A percentile compares a stretch with the other conserved stretches of the same genome.
These are phyloP conservation scores for Colostygia pectinataria DNA, from an alignment of 2,888 invertebrate genomes.

Conservation along the genomic window DNA sequence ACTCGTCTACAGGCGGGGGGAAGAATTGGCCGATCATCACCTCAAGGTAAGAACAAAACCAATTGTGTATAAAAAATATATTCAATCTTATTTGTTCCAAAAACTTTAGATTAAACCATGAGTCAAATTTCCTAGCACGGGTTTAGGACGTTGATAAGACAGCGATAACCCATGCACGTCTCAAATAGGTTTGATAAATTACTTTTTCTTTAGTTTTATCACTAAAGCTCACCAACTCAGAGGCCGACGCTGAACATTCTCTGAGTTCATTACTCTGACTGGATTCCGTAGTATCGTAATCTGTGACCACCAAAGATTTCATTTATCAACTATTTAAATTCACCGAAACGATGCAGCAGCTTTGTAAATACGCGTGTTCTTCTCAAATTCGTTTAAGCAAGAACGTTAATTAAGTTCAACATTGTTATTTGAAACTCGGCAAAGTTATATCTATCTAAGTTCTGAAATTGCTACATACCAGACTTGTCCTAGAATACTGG, in stretches of 20 bases:
- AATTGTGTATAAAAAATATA: too few species aligned
- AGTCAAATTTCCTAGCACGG: too few species aligned
- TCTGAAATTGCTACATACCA: constrained; percentile 13
- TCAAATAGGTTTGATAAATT: too few species aligned
- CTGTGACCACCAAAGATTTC: constrained; percentile 48
- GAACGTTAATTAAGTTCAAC: constrained; percentile 22
- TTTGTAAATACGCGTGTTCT: constrained; percentile 1
- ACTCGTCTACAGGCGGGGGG: constrained; percentile 91
- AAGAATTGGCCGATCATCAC: constrained; percentile 69
- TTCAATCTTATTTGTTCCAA: too few species aligned
- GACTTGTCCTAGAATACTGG: constrained; percentile 26
- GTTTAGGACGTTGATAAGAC: too few species aligned
- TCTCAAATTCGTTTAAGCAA: constrained; percentile 9
- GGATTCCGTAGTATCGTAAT: too few species aligned
- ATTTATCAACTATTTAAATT: constrained; percentile 18
- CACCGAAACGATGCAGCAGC: constrained; percentile 9
- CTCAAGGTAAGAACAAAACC: constrained; percentile 59
- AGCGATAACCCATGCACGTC: too few species aligned
- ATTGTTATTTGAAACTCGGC: constrained; percentile 17
- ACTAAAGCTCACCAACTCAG: too few species aligned
- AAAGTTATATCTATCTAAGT: constrained; percentile 2
- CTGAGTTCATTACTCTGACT: too few species aligned
- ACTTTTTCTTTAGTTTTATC: too few species aligned
- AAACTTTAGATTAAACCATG: too few species aligned
- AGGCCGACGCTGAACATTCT: too few species aligned